Base-by-base conservation (phyloP, 92 coral and sea anemone species). In the Heliopora coerulea region DNA sequence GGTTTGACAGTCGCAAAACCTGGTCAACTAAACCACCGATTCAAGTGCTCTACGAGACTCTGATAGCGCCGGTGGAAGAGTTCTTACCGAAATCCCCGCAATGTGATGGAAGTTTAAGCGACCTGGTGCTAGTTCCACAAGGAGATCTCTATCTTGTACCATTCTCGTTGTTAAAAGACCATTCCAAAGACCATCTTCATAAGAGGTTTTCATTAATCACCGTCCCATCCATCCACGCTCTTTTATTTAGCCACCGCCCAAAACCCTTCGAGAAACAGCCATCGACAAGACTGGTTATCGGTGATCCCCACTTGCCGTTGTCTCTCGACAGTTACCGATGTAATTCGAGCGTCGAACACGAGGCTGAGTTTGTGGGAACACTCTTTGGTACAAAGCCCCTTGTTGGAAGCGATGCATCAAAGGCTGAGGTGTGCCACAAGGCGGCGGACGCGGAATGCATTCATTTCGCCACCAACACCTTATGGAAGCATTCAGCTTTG, bases 121-220 rank as follows among this genome's bases (percentile, higher is more conserved):
- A 90, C 37, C 86, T 95, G 31, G 97, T 91, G 29, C 84, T 95
- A 12, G 99, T 95, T 30, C 88, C 89, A 8, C 96, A 95, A 73
- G 99, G 96, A 17, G 99, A 95, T 56, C 84, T 95, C 65, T 90
- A 88, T 58, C 96, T 95, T 23, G 96, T 95, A 3, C 99, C 99
- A 0, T 95, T 95, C 69, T 79, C 99, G 25, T 91, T 95, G 11
- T 83, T 95, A 21, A 89, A 91, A 60, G 83, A 89, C 64, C 82
- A 83, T 42, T 87, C 96, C 3, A 95, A 95, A 56, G 99, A 95
- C 49, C 87, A 86, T 56, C 68, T 95, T 62, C 91, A 90, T 64
- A 88, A 88, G 35, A 62, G 96, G 6, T 95, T 88, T 60, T 80
- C 96, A 13, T 84, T 95, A 44, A 83, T 87, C 27, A 87, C 87